Percentiles rank a stretch among this genome's conserved stretches.
These are phyloP conservation scores for Probosciger aterrimus DNA, from an alignment of 2,113 vertebrate species.

Conservation along the genomic window DNA sequence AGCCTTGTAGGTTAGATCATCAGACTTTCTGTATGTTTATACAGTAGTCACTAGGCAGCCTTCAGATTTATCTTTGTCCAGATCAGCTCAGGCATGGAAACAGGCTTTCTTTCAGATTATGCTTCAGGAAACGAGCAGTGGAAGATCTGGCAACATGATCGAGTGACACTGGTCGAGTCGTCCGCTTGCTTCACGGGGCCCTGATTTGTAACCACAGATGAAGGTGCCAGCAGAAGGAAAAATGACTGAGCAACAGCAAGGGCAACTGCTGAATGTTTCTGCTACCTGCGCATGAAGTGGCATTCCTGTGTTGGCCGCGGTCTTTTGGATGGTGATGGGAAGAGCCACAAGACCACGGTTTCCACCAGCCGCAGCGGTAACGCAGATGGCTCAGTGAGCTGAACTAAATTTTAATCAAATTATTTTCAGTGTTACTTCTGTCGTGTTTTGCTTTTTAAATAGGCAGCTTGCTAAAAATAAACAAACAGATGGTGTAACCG, in stretches of 20 bases:
- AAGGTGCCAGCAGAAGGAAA: background rate
- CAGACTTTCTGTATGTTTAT: background rate
- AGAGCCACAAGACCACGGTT: fast-evolving
- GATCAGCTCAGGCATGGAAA: background rate
- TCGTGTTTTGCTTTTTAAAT: background rate
- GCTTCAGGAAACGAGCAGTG: slow-evolving; percentile 17
- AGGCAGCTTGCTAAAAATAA: background rate
- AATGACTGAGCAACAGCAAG: background rate
- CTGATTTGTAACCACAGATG: background rate
- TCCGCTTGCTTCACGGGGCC: fast-evolving
- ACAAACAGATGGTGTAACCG: background rate
- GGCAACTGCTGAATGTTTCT: background rate
- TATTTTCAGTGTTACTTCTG: background rate
- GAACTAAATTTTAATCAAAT: background rate
- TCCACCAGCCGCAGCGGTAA: background rate
- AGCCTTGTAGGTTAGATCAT: slow-evolving; percentile 24
- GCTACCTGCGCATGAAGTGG: background rate
- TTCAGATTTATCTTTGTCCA: slow-evolving; percentile 33
- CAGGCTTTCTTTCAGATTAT: background rate
- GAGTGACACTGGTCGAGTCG: background rate
- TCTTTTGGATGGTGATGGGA: background rate
- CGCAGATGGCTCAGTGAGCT: background rate
- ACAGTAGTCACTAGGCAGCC: slow-evolving; percentile 15
- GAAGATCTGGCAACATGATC: background rate
- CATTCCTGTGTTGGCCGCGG: background rate